Base-by-base conservation (phyloP, 1,140 invertebrate genomes). In the Lineus longissimus region DNA sequence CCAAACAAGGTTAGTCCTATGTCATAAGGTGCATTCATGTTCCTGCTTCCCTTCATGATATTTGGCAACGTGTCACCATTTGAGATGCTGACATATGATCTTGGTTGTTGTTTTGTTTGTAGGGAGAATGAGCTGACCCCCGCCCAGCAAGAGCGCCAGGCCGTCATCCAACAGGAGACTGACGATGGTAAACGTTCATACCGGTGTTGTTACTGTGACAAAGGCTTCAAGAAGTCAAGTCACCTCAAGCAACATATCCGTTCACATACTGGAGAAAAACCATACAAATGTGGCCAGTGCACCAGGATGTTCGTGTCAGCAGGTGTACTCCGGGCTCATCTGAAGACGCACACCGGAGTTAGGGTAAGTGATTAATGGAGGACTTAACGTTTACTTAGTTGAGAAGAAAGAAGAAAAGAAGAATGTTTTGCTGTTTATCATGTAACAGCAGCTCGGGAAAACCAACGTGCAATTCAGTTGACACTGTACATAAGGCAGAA, bases 211-310 rank as follows among this genome's bases (percentile, higher is more conserved):
- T 61, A 67, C 40, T 81, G 79, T 70, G 64, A 73, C 1, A 79
- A 78, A 56, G 54, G 63, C 7, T 81, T 77, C 61, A 80, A 78
- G 65, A 77, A 77, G 62, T 70, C 73, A 17, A 75, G 72, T 63
- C 76, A 79, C 57, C 74, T 79, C 1, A 81, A 76, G 62, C 75
- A 78, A 41, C 79, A 81, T 61, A 70, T 78, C 31, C 62, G 75
- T 17, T 72, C 73, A 17, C 77, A 80, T 65, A 76, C 76, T 59
- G 76, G 74, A 19, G 75, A 76, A 61, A 76, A 73, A 47, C 72
- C 73, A 17, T 80, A 70, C 63, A 70, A 82, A 78, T 76, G 76
- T 80, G 33, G 69, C 72, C n/a, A 75, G 64, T 76, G 80, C 72
- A 23, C 70, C 55, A 59, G 72, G 33, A 68, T 74, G 31, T 82